Evolutionary conservation across 2,797 vertebrate species (phyloP).

Genomic region (Melanotaenia boesemani): DNA sequence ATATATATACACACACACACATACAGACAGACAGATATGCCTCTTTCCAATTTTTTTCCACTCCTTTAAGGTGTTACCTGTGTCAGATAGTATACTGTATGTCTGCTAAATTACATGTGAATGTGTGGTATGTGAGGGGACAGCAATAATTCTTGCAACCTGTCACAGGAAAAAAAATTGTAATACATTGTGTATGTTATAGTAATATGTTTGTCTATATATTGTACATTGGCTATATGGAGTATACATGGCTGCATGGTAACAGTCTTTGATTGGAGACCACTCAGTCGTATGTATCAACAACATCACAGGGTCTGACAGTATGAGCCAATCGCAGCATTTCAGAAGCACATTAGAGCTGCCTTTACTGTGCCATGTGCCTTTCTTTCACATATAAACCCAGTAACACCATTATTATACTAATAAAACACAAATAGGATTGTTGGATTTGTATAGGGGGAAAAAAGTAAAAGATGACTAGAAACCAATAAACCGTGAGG

Average conservation of each 20-base stretch:
- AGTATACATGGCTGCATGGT: conserved; percentile 64
- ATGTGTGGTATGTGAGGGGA: background rate
- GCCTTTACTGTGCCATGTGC: conserved; percentile 14
- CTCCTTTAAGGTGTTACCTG: no score
- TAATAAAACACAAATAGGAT: background rate
- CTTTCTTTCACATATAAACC: conserved; percentile 41
- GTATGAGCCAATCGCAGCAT: conserved; percentile 69
- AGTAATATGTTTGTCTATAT: conserved; percentile 3
- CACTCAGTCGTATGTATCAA: conserved; percentile 65
- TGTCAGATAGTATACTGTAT: no score
- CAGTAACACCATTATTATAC: conserved; percentile 34
- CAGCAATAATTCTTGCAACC: background rate
- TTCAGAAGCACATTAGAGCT: conserved; percentile 48
- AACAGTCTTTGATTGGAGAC: conserved; percentile 77
- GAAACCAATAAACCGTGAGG: background rate
- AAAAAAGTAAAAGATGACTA: background rate
- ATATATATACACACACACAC: no score
- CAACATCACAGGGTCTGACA: conserved; percentile 48
- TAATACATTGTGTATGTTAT: conserved; percentile 8
- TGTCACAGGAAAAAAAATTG: background rate
- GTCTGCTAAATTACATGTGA: no score
- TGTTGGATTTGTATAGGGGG: background rate
- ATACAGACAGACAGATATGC: no score
- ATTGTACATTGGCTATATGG: conserved; percentile 20
- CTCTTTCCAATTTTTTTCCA: no score